These are phyloP conservation scores for Erebia palarica DNA, from an alignment of 2,888 invertebrate genomes.

Conservation along the genomic window DNA sequence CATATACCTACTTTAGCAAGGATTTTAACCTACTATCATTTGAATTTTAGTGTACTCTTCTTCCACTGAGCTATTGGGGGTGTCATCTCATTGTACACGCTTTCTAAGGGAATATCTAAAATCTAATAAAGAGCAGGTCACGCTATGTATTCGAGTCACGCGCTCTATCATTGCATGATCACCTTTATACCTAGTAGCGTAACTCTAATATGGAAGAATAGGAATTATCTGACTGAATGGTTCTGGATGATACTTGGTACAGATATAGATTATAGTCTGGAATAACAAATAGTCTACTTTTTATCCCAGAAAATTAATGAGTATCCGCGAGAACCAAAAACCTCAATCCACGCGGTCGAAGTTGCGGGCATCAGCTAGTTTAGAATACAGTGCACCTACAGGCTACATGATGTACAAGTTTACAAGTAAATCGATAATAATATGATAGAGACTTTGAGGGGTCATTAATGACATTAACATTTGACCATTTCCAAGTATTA, in stretches of 20 bases:
- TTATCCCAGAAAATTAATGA: no score
- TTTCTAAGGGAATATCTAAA: constrained; percentile 15
- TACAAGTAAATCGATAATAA: not conserved
- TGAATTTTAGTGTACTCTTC: not conserved
- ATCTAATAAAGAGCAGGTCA: constrained; percentile 34
- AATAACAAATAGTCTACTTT: no score
- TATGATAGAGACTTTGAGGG: no score
- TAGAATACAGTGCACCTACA: no score
- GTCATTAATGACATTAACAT: no score
- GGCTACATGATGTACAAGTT: no score
- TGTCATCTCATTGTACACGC: not conserved
- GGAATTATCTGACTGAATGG: no score
- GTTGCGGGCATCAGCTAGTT: no score
- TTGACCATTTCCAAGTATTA: not conserved
- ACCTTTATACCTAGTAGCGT: constrained; percentile 34
- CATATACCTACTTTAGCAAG: not conserved
- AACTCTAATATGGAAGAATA: constrained; percentile 25
- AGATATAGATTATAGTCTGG: no score
- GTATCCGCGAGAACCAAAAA: no score
- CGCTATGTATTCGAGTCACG: constrained; percentile 34
- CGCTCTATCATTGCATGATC: constrained; percentile 24
- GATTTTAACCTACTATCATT: not conserved
- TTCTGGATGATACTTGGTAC: no score
- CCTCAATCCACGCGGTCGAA: no score
- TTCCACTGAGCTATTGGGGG: not conserved